Percentiles rank a stretch among this genome's conserved stretches.
phyloP scores from a whole-genome alignment of 1,140 invertebrate species.

The Linepithema humile region DNA sequence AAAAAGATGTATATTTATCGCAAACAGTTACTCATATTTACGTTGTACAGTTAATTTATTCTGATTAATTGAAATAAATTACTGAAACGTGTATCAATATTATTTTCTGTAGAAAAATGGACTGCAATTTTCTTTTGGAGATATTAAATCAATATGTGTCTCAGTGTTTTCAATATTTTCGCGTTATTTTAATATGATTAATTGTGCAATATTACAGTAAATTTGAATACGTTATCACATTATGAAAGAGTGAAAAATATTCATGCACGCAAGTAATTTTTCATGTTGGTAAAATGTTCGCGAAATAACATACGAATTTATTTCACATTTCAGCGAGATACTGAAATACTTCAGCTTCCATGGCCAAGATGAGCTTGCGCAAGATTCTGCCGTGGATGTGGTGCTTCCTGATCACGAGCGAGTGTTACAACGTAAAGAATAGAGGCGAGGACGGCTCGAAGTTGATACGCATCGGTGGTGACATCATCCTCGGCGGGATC shows the following conservation, averaged over 20 bases:
- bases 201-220: not conserved
- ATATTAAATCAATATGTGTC: constrained; percentile 4
- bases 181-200: not conserved
- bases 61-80: not conserved
- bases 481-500: constrained; percentile 89
- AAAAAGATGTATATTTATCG: not conserved
- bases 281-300: not conserved
- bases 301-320: not conserved
- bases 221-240: not conserved
- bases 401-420: constrained; percentile 62
- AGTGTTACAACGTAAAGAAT: constrained; percentile 71
- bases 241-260: not conserved
- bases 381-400: constrained; percentile 68
- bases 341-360: not conserved
- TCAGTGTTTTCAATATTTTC: not conserved
- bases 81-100: not conserved
- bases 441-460: constrained; percentile 77
- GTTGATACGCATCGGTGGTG: constrained; percentile 85
- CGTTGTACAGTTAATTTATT: not conserved
- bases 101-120: not conserved
- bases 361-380: constrained; percentile 64
- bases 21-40: not conserved
- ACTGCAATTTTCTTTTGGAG: not conserved
- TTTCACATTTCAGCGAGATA: constrained; percentile 14
- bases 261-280: not conserved